Evolutionary conservation across 2,888 invertebrate species (phyloP).

Genomic region (Ommatoiulus sabulosus): DNA sequence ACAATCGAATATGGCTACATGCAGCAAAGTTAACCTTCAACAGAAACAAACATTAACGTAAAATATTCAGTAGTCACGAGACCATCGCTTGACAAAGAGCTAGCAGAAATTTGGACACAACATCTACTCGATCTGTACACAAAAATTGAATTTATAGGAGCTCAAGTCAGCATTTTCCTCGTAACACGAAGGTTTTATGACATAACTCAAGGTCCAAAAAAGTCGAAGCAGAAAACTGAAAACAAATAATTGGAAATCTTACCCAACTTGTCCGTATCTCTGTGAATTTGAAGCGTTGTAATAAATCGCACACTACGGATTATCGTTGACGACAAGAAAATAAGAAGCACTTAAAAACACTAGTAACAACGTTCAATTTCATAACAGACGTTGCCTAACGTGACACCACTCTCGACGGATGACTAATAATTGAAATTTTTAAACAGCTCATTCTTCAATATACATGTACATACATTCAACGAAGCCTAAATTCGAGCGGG

Average conservation of each 20-base stretch:
- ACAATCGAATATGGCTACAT: not conserved
- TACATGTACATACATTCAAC: too few relatives aligned
- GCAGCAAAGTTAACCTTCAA: not conserved
- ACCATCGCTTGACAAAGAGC: not conserved
- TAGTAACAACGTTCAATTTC: not conserved
- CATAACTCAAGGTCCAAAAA: conserved; percentile 12
- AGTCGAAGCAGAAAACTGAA: not conserved
- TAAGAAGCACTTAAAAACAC: not conserved
- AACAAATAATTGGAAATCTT: not conserved
- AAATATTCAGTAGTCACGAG: not conserved
- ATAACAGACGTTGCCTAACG: conserved; percentile 5
- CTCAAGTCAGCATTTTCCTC: not conserved
- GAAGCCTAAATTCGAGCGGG: too few relatives aligned
- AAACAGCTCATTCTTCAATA: too few relatives aligned
- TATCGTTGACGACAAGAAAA: not conserved
- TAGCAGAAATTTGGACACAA: not conserved
- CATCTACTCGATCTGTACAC: not conserved
- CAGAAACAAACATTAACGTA: not conserved
- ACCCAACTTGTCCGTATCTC: not conserved
- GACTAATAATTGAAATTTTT: not conserved
- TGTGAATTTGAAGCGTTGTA: not conserved
- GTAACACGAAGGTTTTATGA: not conserved
- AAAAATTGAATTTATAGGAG: not conserved
- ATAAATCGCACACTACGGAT: not conserved
- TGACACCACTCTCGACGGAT: not conserved